Evolutionary conservation across 2,888 invertebrate species (phyloP).

Genomic region (Rotaria sp.): DNA sequence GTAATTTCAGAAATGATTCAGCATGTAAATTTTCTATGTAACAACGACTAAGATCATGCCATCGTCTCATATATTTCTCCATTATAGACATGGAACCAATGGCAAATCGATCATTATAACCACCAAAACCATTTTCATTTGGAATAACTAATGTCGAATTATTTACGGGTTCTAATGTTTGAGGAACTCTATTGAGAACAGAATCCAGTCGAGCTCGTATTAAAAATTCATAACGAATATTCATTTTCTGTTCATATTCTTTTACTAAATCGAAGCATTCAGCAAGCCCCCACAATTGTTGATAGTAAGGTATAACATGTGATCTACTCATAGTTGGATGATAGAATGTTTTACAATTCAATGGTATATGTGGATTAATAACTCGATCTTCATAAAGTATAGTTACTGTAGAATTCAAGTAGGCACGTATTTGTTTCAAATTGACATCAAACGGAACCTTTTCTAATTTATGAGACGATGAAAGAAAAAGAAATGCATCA

Average conservation of each 20-base stretch:
- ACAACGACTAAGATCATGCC: not conserved
- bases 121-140: not conserved
- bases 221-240: no score
- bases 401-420: not conserved
- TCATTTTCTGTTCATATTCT: slow-evolving; percentile 15
- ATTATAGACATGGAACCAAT: not conserved
- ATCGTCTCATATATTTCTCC: not conserved
- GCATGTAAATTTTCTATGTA: not conserved
- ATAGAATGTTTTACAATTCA: no score
- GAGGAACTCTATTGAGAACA: not conserved
- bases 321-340: no score
- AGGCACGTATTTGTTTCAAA: not conserved
- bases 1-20: not conserved
- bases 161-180: not conserved
- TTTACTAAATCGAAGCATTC: not conserved
- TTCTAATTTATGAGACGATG: not conserved
- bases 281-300: slow-evolving; percentile 8
- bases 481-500: not conserved
- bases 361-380: not conserved
- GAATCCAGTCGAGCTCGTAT: no score
- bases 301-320: no score
- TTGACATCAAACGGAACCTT: not conserved
- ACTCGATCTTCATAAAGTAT: not conserved
- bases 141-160: not conserved
- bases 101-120: not conserved